Percentiles rank a stretch among this genome's conserved stretches.
phyloP scores from a whole-genome alignment of 2,797 vertebrate genomes.

The Orestias chungarensis region DNA sequence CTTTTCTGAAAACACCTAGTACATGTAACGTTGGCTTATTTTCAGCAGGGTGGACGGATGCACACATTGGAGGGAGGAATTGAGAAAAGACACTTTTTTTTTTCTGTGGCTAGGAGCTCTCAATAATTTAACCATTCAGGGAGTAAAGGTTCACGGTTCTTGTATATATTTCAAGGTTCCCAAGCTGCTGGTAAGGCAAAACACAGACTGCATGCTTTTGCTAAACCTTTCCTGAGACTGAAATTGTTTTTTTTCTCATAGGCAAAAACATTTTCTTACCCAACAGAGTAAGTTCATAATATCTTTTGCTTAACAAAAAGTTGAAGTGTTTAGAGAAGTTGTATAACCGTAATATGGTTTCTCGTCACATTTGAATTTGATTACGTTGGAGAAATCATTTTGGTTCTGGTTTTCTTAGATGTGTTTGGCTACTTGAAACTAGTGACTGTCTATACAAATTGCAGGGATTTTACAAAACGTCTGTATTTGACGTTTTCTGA shows the following conservation, averaged over 20 bases:
- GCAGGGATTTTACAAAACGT: not conserved
- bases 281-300: not conserved
- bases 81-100: conserved; percentile 66
- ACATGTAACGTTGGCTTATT: conserved; percentile 38
- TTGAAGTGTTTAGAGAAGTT: conserved; percentile 59
- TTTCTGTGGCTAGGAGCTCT: conserved; percentile 53
- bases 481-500: too few relatives aligned
- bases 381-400: conserved; percentile 62
- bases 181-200: conserved; percentile 17
- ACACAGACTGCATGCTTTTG: conserved; percentile 21
- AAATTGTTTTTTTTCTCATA: conserved; percentile 14
- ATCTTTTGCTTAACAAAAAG: conserved; percentile 33
- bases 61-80: conserved; percentile 55
- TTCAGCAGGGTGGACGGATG: conserved; percentile 54
- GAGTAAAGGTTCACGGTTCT: conserved; percentile 67
- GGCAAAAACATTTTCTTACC: not conserved
- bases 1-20: not conserved
- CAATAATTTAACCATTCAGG: conserved; percentile 67
- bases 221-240: conserved; percentile 6
- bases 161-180: conserved; percentile 47
- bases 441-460: not conserved
- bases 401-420: conserved; percentile 59
- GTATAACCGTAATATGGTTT: conserved; percentile 65
- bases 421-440: conserved; percentile 59
- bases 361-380: conserved; percentile 58